phyloP scores from a whole-genome alignment of 2,888 invertebrate species.

The Lacanobia oleracea region DNA sequence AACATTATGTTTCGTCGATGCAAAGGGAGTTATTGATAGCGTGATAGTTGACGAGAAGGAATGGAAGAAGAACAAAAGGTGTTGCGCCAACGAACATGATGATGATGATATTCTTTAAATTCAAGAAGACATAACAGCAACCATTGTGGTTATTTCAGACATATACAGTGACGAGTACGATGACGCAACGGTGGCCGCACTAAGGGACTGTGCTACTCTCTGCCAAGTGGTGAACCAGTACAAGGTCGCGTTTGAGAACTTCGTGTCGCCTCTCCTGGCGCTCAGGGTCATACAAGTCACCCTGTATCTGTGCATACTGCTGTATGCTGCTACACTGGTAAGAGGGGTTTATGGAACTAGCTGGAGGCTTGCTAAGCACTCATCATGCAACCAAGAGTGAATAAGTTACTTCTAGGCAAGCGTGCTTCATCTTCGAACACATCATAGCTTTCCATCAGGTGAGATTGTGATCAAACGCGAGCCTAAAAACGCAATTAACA shows the following conservation, averaged over 20 bases:
- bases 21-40: no score
- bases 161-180: conserved; percentile 78
- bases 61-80: no score
- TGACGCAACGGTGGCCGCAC: conserved; percentile 72
- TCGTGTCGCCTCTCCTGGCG: conserved; percentile 83
- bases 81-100: neutral
- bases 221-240: conserved; percentile 74
- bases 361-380: no score
- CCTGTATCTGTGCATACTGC: conserved; percentile 81
- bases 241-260: conserved; percentile 78
- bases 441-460: no score
- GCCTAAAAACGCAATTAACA: no score
- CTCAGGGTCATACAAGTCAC: conserved; percentile 85
- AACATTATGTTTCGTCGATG: no score
- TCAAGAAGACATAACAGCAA: neutral
- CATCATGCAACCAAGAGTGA: no score
- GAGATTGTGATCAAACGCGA: no score
- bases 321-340: conserved; percentile 84
- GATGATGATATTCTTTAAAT: neutral
- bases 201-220: conserved; percentile 79
- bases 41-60: no score
- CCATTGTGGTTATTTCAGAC: conserved; percentile 69
- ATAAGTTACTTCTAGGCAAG: no score
- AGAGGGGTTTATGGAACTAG: conserved; percentile 25
- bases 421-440: no score